A percentile compares a stretch with the other conserved stretches of the same genome.
Conservation (phyloP, 2,797 vertebrate species). For the Acanthornis magna region DNA sequence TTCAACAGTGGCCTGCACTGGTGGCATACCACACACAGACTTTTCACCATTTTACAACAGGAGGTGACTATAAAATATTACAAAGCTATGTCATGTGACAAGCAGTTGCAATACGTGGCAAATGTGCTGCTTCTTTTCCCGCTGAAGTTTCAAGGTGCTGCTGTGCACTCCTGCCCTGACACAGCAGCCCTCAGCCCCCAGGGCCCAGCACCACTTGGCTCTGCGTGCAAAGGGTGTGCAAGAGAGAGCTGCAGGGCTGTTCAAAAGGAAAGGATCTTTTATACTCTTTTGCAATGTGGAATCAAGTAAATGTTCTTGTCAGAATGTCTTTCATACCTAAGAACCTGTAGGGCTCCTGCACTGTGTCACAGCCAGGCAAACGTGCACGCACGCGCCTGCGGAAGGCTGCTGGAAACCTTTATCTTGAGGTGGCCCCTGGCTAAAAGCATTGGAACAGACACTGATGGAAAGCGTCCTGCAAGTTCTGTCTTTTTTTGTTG, state of each 20-base stretch:
- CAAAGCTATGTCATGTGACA: accelerated
- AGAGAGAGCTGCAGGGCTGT: background rate
- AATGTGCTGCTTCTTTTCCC: background rate
- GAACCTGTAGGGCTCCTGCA: background rate
- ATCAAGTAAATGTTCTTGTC: background rate
- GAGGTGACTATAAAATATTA: background rate
- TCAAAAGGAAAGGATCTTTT: background rate
- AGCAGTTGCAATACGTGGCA: background rate
- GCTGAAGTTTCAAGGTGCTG: background rate
- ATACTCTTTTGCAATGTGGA: background rate
- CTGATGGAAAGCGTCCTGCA: background rate
- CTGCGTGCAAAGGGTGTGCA: background rate
- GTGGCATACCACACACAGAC: accelerated
- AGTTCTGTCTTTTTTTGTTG: background rate
- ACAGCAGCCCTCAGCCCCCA: background rate
- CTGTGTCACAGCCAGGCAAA: background rate
- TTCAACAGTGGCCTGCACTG: background rate
- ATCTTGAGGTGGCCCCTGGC: accelerated
- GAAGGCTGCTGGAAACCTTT: background rate
- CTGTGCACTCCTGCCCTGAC: background rate
- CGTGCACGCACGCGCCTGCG: accelerated
- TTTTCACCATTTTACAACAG: background rate
- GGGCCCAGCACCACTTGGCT: background rate
- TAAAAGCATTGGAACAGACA: background rate
- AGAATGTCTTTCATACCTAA: background rate